Evolutionary conservation across 2,113 vertebrate genomes (phyloP).

Genomic region (Edolisoma coerulescens): DNA sequence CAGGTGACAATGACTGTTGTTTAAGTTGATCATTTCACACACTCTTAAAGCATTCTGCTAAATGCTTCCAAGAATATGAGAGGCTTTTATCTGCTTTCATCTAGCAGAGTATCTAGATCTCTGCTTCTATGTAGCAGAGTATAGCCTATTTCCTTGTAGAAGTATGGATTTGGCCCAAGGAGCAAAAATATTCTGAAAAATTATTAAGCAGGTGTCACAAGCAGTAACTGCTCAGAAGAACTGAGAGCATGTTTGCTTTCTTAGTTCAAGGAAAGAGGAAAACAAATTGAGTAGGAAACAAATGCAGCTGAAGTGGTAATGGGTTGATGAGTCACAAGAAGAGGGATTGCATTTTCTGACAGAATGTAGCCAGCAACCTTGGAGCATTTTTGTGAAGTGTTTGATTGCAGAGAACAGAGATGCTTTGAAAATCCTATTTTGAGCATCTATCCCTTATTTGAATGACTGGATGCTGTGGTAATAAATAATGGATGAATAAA

Average conservation of each 20-base stretch:
- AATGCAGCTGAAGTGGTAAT: not conserved
- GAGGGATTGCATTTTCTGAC: not conserved
- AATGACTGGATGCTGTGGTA: not conserved
- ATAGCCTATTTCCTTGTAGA: not conserved
- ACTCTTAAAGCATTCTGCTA: not conserved
- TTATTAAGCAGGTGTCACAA: not conserved
- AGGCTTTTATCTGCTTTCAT: not conserved
- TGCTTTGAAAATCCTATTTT: not conserved
- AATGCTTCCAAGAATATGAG: not conserved
- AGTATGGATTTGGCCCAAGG: not conserved
- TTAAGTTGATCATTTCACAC: not conserved
- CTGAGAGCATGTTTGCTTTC: not conserved
- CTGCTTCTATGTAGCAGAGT: not conserved
- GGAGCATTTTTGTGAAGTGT: not conserved
- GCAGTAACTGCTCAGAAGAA: not conserved
- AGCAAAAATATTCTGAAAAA: not conserved
- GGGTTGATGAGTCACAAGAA: not conserved
- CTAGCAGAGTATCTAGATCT: not conserved
- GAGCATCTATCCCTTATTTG: not conserved
- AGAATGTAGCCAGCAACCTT: not conserved
- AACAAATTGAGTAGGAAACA: not conserved
- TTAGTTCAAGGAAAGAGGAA: not conserved
- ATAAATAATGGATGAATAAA: constrained; percentile 13
- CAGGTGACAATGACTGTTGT: not conserved
- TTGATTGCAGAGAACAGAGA: not conserved